Base-by-base conservation (phyloP, 2,797 vertebrate species). In the Sebastes ruberrimus region DNA sequence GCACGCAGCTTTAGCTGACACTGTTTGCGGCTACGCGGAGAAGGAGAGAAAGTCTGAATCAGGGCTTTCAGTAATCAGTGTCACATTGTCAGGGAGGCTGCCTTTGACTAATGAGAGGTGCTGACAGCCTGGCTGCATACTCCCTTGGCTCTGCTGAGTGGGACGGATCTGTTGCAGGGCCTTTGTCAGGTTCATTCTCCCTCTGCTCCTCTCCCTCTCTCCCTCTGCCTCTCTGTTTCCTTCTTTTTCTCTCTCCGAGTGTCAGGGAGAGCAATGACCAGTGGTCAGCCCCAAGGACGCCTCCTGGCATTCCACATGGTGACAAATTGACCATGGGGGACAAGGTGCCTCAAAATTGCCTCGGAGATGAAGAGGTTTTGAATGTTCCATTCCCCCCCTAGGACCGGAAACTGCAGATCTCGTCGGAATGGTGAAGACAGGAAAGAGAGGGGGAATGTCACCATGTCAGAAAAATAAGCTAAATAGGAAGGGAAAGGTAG, bases 101-200 rank as follows among this genome's bases (percentile, higher is more conserved):
- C 88, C 90, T 95, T 94, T 95, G 95, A 96, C 95, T 95, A 95
- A 96, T 96, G 95, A 95, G 95, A 91, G 91, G 89, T 94, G 94
- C 94, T 95, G 95, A 96, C 95, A 96, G 94, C 90, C 94, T 82
- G 90, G 90, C 93, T 90, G 91, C 89, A 92, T 86, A 90, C 92
- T 93, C 92, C 90, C 92, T 73, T 91, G 93, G 89, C 94, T 93
- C 94, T 93, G 94, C 95, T 95, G 94, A 95, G 94, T 94, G 92
- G 89, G 94, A 95, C 92, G 82, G 90, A 94, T 95, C 93, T 93
- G 90, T 95, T 94, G 93, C 91, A 90, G 86, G 91, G 88, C 90
- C 92, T 90, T 91, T 94, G 94, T 95, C 95, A 94, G 92, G 91
- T 93, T 91, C 89, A 90, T 89, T 91, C 87, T 89, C 85, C 74